Conservation (phyloP, 2,797 vertebrate species). For the Rhinatrema bivittatum region DNA sequence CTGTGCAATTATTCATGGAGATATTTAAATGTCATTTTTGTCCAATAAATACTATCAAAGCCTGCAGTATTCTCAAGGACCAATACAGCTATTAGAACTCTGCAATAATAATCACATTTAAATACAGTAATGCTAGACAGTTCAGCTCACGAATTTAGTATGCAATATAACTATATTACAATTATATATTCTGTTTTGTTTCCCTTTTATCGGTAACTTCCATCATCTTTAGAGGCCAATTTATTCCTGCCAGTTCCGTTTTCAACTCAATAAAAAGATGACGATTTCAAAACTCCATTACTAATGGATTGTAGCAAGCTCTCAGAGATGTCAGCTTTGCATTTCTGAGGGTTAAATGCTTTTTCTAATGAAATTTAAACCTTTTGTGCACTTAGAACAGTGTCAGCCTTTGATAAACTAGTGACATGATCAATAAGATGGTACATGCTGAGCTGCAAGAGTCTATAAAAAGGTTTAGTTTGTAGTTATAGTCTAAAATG, state of each 20-base stretch:
- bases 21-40: too few species aligned
- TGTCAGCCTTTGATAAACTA: slow-evolving; percentile 30
- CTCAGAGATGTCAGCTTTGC: slow-evolving; percentile 13
- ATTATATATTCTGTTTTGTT: neutral
- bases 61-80: too few species aligned
- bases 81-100: too few species aligned
- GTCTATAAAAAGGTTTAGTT: slow-evolving; percentile 23
- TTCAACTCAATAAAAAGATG: slow-evolving; percentile 18
- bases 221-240: slow-evolving; percentile 7
- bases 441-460: slow-evolving; percentile 14
- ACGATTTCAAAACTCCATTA: slow-evolving; percentile 14
- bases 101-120: too few species aligned
- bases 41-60: too few species aligned
- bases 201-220: neutral
- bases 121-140: neutral
- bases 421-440: slow-evolving; percentile 39
- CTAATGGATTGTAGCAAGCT: slow-evolving; percentile 27
- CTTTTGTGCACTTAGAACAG: slow-evolving; percentile 5
- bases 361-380: slow-evolving; percentile 31
- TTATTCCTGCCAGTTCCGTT: slow-evolving; percentile 21
- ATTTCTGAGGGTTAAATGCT: slow-evolving; percentile 31
- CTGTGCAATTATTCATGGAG: too few species aligned
- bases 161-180: neutral
- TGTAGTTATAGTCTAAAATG: too few species aligned
- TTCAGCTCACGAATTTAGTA: neutral